Evolutionary conservation across 2,797 vertebrate genomes (phyloP).

Genomic region (Pantherophis vulpinus): DNA sequence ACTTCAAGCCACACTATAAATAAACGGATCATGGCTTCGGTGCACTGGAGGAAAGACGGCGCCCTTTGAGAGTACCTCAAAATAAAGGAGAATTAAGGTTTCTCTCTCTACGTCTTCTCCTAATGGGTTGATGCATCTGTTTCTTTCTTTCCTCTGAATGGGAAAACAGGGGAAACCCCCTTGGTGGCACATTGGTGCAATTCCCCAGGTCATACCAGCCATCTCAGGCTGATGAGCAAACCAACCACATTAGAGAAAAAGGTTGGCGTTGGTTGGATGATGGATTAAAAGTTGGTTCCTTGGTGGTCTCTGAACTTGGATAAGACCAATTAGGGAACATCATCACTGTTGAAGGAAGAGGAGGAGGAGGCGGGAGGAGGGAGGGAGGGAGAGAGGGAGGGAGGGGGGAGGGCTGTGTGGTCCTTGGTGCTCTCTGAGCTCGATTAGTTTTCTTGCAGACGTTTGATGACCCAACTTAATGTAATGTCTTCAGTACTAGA

Average conservation of each 20-base stretch:
- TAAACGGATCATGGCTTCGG: not conserved
- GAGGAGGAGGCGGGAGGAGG: not conserved
- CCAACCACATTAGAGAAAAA: not conserved
- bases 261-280: not conserved
- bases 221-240: not conserved
- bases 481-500: not conserved
- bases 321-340: not conserved
- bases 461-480: not conserved
- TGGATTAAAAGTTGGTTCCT: not conserved
- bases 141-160: not conserved
- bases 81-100: not conserved
- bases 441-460: not conserved
- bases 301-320: not conserved
- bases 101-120: not conserved
- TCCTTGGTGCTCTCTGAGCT: not conserved
- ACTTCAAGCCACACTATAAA: not conserved
- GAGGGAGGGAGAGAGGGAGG: too few relatives aligned
- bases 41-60: too few relatives aligned
- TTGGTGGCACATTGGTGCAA: rapidly evolving
- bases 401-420: not conserved
- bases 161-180: not conserved
- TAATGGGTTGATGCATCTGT: not conserved
- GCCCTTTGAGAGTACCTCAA: not conserved
- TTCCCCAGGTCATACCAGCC: not conserved
- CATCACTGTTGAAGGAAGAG: not conserved